These are phyloP conservation scores for Drymonia ruficornis DNA, from an alignment of 2,888 invertebrate species.

Conservation along the genomic window DNA sequence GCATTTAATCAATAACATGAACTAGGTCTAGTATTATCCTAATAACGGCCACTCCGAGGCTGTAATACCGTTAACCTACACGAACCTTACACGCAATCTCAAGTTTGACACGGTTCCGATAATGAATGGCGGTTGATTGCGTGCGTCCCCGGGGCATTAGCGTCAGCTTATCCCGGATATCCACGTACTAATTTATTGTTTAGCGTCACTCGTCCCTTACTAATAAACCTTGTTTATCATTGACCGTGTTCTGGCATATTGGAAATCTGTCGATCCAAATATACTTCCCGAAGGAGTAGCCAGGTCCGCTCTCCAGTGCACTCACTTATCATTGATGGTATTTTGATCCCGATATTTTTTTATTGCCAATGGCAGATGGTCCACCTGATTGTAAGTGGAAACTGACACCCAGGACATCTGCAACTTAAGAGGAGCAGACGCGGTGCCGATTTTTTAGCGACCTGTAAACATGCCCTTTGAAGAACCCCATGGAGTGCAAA, in stretches of 20 bases:
- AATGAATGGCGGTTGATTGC: conserved; percentile 44
- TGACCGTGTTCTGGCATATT: conserved; percentile 44
- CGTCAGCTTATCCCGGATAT: conserved; percentile 58
- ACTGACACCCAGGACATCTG: too few relatives aligned
- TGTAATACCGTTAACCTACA: conserved; percentile 11
- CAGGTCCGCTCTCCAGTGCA: too few relatives aligned
- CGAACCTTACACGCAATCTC: conserved; percentile 44
- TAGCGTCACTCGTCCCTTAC: conserved; percentile 32
- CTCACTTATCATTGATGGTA: too few relatives aligned
- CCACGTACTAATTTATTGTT: conserved; percentile 61
- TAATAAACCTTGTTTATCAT: conserved; percentile 50
- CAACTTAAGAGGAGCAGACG: too few relatives aligned
- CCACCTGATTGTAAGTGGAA: too few relatives aligned
- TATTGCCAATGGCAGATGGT: too few relatives aligned
- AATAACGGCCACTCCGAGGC: not conserved
- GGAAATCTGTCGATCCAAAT: conserved; percentile 19
- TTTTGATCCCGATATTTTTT: too few relatives aligned
- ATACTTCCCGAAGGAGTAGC: too few relatives aligned
- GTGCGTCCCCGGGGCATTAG: conserved; percentile 50
- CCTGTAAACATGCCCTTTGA: too few relatives aligned
- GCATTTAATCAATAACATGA: not conserved
- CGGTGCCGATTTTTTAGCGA: too few relatives aligned
- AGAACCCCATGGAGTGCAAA: too few relatives aligned
- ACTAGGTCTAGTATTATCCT: conserved; percentile 3
- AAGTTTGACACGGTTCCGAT: conserved; percentile 55